Conservation (phyloP, 2,888 invertebrate genomes). For the Dorcus parallelipipedus region DNA sequence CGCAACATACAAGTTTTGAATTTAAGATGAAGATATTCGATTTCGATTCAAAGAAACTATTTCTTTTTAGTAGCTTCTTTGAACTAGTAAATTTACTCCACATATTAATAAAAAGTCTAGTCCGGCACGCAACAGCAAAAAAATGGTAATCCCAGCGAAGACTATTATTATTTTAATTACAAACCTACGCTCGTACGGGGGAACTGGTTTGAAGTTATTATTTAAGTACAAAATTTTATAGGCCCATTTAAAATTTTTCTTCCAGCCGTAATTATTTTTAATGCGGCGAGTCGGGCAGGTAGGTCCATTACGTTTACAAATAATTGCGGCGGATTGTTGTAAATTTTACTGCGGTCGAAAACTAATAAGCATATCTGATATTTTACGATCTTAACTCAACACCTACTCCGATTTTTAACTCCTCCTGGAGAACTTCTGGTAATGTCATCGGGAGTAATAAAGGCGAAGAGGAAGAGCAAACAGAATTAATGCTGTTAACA, state of each 20-base stretch:
- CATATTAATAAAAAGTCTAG: background rate
- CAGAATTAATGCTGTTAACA: background rate
- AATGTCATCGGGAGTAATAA: background rate
- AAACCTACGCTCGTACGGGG: constrained; percentile 23
- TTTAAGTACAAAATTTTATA: constrained; percentile 24
- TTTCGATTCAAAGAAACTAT: too few relatives aligned
- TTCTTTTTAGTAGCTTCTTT: background rate
- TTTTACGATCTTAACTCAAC: constrained; percentile 2
- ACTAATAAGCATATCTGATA: background rate
- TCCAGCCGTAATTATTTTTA: constrained; percentile 27
- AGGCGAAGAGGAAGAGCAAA: background rate
- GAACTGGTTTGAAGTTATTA: constrained; percentile 24
- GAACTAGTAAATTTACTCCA: background rate
- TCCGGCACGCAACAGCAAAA: constrained; percentile 1
- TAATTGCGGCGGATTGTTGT: constrained; percentile 13
- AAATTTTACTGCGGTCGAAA: constrained; percentile 8
- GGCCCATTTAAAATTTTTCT: constrained; percentile 23
- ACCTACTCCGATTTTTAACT: background rate
- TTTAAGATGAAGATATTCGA: too few relatives aligned
- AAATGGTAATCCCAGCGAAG: constrained; percentile 10
- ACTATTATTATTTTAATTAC: constrained; percentile 33
- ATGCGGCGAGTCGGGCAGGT: constrained; percentile 7
- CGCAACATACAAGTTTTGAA: too few relatives aligned
- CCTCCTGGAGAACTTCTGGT: background rate
- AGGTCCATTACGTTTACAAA: constrained; percentile 18